Evolutionary conservation across 2,888 invertebrate genomes (phyloP).

Genomic region (Encarsia formosa): DNA sequence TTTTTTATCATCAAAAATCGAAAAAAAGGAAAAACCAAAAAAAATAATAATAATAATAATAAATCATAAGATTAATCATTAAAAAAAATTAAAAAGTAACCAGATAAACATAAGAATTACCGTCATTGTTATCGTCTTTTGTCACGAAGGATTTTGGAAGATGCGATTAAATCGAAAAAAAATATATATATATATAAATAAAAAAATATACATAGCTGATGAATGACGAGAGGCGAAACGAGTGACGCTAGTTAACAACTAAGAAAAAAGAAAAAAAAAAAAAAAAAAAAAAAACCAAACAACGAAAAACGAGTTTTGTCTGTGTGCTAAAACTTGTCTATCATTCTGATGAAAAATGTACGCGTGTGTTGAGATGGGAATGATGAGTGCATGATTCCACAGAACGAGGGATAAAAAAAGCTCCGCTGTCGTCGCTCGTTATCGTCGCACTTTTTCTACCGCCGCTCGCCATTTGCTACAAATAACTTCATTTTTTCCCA

Average conservation of each 20-base stretch:
- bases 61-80: too few relatives aligned
- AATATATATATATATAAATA: neutral
- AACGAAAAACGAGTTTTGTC: too few relatives aligned
- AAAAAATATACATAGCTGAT: neutral
- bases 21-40: neutral
- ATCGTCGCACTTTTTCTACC: slow-evolving; percentile 21
- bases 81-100: too few relatives aligned
- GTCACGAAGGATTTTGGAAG: slow-evolving; percentile 10
- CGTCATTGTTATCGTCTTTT: slow-evolving; percentile 22
- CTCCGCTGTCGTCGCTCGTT: slow-evolving; percentile 19
- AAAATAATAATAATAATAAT: too few relatives aligned
- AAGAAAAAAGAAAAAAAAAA: neutral
- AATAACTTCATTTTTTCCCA: too few relatives aligned
- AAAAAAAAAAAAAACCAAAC: too few relatives aligned
- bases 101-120: slow-evolving; percentile 17
- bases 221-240: slow-evolving; percentile 12
- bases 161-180: slow-evolving; percentile 1
- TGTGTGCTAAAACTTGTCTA: neutral
- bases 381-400: too few relatives aligned
- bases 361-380: too few relatives aligned
- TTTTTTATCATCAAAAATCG: slow-evolving; percentile 17
- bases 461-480: slow-evolving; percentile 22
- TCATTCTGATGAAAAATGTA: neutral
- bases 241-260: slow-evolving; percentile 1
- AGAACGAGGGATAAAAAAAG: too few relatives aligned